These are phyloP conservation scores for Amblyjoppa proteus DNA, from an alignment of 2,888 invertebrate genomes.

Conservation along the genomic window DNA sequence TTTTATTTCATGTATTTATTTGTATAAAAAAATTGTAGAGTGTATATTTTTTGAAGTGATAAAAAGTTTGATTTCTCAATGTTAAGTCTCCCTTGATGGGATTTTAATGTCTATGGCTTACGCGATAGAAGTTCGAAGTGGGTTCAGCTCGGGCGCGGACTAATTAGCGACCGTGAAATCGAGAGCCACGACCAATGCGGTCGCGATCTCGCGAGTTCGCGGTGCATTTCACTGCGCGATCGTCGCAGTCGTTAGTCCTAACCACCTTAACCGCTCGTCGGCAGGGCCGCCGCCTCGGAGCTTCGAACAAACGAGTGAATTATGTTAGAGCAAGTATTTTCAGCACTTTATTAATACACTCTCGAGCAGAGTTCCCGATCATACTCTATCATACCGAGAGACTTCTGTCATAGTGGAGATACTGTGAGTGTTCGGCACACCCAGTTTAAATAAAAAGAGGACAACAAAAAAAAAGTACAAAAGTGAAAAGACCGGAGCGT, in stretches of 20 bases:
- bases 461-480: conserved; percentile 5
- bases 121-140: conserved; percentile 23
- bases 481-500: conserved; percentile 23
- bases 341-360: conserved; percentile 36
- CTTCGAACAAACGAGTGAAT: conserved; percentile 6
- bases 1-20: too few relatives aligned
- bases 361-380: conserved; percentile 12
- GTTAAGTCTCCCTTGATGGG: conserved; percentile 1
- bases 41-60: background rate
- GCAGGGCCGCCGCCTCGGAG: background rate
- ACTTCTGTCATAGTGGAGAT: background rate
- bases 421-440: conserved; percentile 16
- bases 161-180: conserved; percentile 79
- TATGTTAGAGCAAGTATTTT: conserved; percentile 15
- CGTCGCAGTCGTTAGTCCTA: conserved; percentile 77
- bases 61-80: background rate
- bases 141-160: conserved; percentile 63
- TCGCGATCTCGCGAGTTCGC: conserved; percentile 70
- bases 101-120: conserved; percentile 14
- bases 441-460: background rate
- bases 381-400: background rate
- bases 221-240: conserved; percentile 36
- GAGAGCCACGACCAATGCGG: conserved; percentile 70
- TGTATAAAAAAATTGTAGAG: background rate
- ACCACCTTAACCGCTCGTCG: conserved; percentile 73